Evolutionary conservation across 2,113 vertebrate species (phyloP).

Genomic region (Tetrao urogallus): DNA sequence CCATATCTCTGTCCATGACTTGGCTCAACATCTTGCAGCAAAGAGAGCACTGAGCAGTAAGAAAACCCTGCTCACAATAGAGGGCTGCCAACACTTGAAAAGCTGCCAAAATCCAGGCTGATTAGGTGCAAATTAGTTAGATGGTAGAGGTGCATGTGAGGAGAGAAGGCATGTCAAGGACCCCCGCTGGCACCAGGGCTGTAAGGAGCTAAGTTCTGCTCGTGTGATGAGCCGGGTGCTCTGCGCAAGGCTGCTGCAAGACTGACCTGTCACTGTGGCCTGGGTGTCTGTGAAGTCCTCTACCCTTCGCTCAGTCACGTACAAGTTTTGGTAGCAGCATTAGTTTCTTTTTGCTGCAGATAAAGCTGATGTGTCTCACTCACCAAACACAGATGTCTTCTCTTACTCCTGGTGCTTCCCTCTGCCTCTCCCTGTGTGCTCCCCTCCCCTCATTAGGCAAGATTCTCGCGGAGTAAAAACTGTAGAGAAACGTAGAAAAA

Average conservation of each 20-base stretch:
- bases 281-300: not conserved
- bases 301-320: not conserved
- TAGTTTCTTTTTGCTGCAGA: not conserved
- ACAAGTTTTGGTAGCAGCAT: not conserved
- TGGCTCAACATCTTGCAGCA: not conserved
- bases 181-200: not conserved
- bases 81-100: not conserved
- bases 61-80: not conserved
- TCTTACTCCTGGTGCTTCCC: not conserved
- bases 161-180: not conserved
- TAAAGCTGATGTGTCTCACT: not conserved
- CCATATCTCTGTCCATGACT: not conserved
- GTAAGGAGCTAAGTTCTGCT: not conserved
- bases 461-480: not conserved
- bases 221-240: not conserved
- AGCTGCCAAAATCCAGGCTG: not conserved
- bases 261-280: fast-evolving
- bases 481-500: fast-evolving
- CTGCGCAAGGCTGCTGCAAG: not conserved
- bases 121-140: not conserved
- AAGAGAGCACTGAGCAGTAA: not conserved
- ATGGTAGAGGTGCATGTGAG: not conserved
- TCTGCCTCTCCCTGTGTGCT: not conserved
- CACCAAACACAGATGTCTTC: too few relatives aligned
- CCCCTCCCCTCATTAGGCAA: too few relatives aligned